phyloP scores from a whole-genome alignment of 2,888 invertebrate genomes.

The Diaperis boleti region DNA sequence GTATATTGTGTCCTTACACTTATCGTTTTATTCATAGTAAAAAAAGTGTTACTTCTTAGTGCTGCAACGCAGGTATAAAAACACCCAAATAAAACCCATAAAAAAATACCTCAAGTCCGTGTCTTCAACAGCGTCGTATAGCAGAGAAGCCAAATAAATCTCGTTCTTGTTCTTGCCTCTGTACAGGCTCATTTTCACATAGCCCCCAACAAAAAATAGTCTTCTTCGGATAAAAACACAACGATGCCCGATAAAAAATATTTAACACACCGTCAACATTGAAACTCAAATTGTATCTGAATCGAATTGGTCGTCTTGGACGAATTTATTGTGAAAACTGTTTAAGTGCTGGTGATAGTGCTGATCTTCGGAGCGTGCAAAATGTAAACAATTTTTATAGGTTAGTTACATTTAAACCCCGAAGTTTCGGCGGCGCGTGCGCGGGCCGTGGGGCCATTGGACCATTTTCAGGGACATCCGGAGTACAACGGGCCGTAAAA shows the following conservation, averaged over 20 bases:
- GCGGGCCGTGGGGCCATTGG: slow-evolving; percentile 15
- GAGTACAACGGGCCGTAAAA: background rate
- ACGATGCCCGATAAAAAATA: background rate
- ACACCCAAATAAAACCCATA: too few relatives aligned
- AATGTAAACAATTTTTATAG: slow-evolving; percentile 34
- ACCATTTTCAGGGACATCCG: slow-evolving; percentile 4
- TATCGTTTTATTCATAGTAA: too few relatives aligned
- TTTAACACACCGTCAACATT: background rate
- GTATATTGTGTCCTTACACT: too few relatives aligned
- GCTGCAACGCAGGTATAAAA: too few relatives aligned
- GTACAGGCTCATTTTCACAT: slow-evolving; percentile 60
- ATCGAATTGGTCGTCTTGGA: background rate
- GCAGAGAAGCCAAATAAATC: slow-evolving; percentile 63
- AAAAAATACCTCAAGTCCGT: slow-evolving; percentile 70
- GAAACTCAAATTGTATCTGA: background rate
- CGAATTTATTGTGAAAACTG: slow-evolving; percentile 22
- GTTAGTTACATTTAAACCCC: slow-evolving; percentile 29
- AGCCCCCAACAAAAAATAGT: slow-evolving; percentile 26
- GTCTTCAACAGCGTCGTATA: slow-evolving; percentile 76
- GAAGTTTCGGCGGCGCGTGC: slow-evolving; percentile 23
- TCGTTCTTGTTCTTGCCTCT: slow-evolving; percentile 55
- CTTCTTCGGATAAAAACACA: slow-evolving; percentile 1
- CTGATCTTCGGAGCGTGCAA: slow-evolving; percentile 7
- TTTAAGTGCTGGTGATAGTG: slow-evolving; percentile 6
- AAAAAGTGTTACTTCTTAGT: too few relatives aligned